These are phyloP conservation scores for Petaurus breviceps DNA, from an alignment of 2,113 vertebrate genomes.

Conservation along the genomic window DNA sequence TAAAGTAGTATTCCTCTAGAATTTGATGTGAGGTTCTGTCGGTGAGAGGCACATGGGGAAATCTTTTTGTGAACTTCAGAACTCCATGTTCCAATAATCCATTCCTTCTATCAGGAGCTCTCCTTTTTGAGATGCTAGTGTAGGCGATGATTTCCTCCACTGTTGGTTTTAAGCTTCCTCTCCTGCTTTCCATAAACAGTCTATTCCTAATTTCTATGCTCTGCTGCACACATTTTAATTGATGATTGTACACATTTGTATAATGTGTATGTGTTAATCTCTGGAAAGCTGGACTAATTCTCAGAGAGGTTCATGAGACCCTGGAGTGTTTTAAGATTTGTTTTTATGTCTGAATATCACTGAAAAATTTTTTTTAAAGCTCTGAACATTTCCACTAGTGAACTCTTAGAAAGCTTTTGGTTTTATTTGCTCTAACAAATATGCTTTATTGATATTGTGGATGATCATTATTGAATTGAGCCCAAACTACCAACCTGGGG, in stretches of 20 bases:
- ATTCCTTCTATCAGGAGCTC: conserved; percentile 64
- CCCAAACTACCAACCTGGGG: conserved; percentile 59
- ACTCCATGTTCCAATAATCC: not conserved
- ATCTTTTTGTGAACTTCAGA: not conserved
- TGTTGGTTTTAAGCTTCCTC: conserved; percentile 66
- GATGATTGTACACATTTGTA: conserved; percentile 48
- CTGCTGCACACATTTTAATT: conserved; percentile 60
- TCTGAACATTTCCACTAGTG: not conserved
- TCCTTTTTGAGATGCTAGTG: conserved; percentile 66
- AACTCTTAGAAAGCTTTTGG: conserved; percentile 7
- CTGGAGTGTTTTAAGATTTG: conserved; percentile 37
- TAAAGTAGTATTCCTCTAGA: conserved; percentile 62
- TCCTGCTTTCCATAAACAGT: conserved; percentile 61
- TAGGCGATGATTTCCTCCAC: conserved; percentile 64
- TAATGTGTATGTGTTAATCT: conserved; percentile 52
- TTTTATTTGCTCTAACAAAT: conserved; percentile 38
- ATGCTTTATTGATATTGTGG: conserved; percentile 64
- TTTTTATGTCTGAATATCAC: conserved; percentile 32
- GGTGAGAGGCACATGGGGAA: conserved; percentile 44
- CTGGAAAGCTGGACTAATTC: conserved; percentile 58
- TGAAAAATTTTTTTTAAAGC: not conserved
- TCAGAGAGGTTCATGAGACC: conserved; percentile 46
- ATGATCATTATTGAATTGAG: conserved; percentile 52
- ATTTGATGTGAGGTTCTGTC: conserved; percentile 45
- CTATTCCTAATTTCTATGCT: conserved; percentile 38